Conservation (phyloP, 2,888 invertebrate genomes). For the Rhaphigaster nebulosa region DNA sequence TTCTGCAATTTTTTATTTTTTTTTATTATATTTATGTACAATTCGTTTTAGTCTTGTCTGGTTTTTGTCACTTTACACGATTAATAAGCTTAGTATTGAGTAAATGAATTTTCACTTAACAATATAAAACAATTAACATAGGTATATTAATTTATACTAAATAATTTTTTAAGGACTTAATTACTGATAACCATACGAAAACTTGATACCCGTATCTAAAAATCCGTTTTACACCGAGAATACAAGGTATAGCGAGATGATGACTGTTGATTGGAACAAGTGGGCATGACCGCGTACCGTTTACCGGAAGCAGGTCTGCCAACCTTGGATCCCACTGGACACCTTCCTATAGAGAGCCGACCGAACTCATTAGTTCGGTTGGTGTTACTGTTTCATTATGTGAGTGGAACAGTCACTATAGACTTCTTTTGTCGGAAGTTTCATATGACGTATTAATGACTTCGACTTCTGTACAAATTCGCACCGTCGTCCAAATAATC, state of each 20-base stretch:
- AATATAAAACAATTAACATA: no score
- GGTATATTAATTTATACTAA: no score
- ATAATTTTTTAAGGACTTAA: no score
- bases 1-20: no score
- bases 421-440: background rate
- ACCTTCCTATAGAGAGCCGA: background rate
- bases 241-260: background rate
- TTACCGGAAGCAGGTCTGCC: slow-evolving; percentile 28
- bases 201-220: background rate
- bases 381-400: background rate
- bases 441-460: background rate
- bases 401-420: background rate
- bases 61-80: no score
- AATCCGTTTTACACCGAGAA: background rate
- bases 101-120: no score
- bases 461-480: background rate
- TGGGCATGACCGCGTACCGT: slow-evolving; percentile 35
- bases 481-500: background rate
- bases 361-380: background rate
- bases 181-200: background rate
- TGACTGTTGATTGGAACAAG: slow-evolving; percentile 27
- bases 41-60: no score
- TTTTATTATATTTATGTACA: no score
- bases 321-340: slow-evolving; percentile 10
- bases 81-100: no score